Evolutionary conservation across 2,888 invertebrate genomes (phyloP), one percentile per base, ranked within the genome.

Genomic region (Perizoma flavofasciatum): DNA sequence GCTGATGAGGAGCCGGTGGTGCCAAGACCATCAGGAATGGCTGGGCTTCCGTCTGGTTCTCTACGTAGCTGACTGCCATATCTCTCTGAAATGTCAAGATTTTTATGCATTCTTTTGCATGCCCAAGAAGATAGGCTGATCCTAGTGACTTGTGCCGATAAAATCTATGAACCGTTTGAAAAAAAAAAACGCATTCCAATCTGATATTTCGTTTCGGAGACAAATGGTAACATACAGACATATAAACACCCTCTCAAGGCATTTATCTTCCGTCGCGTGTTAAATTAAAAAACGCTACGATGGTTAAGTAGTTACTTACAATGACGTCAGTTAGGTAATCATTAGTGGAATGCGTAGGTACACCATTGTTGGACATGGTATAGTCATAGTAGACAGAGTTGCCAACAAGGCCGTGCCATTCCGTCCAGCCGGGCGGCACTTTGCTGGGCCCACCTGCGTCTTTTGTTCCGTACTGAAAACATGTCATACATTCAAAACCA

Each of bases 361-460:
- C 93, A 0, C 96, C 96, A 81, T 98, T 97, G 67, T 97, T 94
- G 0, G 96, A 97, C 48, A 98, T 84, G 0, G 95, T 95, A 78
- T 97, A 98, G 87, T 98, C 95, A 83, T 98, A 98, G 85, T 98
- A 98, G n/a, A 93, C 94, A 0, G 98, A 98, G 85, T 98, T 98
- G 37, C 98, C 98, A 64, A 97, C 94, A 43, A 98, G 91, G 0
- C 97, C 98, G 75, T 95, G 93, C 96, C 98, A 98, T 78, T 95
- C 94, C 61, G 95, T 93, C 96, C 98, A 98, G 0, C 98, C 98
- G 0, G 93, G 92, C 0, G 98, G 98, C 1, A 97, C 92, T 65
- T 94, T 92, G 8, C 86, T 78, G 0, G 94, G 93, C 0, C 96
- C 96, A 4, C 96, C 96, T 0, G 92, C 89, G 0, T 71, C 70